phyloP scores from a whole-genome alignment of 2,113 vertebrate species.

The Jacana jacana region DNA sequence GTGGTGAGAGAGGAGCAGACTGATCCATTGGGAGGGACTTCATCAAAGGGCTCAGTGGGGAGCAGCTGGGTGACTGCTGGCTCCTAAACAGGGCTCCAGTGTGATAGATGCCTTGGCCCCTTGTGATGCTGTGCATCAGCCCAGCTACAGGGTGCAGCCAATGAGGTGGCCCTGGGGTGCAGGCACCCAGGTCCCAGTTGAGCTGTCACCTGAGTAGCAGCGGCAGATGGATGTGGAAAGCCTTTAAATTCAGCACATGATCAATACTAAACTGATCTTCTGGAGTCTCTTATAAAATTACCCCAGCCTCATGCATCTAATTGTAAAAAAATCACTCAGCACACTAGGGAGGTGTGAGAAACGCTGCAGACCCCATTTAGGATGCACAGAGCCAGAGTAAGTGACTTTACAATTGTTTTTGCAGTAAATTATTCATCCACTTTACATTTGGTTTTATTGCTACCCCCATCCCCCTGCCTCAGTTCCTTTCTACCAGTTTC shows the following conservation, averaged over 20 bases:
- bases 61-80: not conserved
- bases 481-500: not conserved
- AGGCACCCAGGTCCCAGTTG: not conserved
- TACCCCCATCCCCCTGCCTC: not conserved
- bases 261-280: slow-evolving; percentile 75
- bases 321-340: slow-evolving; percentile 61
- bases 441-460: slow-evolving; percentile 58
- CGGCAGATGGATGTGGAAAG: slow-evolving; percentile 48
- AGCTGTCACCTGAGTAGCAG: not conserved
- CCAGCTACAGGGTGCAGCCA: not conserved
- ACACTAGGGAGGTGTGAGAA: slow-evolving; percentile 55
- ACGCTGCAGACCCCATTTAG: slow-evolving; percentile 36
- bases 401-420: slow-evolving; percentile 70
- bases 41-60: not conserved
- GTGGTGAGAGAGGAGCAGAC: not conserved
- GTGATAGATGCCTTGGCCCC: not conserved
- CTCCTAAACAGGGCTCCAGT: not conserved
- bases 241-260: slow-evolving; percentile 44
- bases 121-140: not conserved
- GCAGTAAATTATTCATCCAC: slow-evolving; percentile 75
- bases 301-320: slow-evolving; percentile 56
- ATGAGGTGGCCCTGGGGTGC: not conserved
- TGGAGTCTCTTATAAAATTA: slow-evolving; percentile 60
- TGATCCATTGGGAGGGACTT: not conserved
- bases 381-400: slow-evolving; percentile 63